These are phyloP conservation scores for Diadophis punctatus DNA, from an alignment of 2,113 vertebrate genomes.

Conservation along the genomic window DNA sequence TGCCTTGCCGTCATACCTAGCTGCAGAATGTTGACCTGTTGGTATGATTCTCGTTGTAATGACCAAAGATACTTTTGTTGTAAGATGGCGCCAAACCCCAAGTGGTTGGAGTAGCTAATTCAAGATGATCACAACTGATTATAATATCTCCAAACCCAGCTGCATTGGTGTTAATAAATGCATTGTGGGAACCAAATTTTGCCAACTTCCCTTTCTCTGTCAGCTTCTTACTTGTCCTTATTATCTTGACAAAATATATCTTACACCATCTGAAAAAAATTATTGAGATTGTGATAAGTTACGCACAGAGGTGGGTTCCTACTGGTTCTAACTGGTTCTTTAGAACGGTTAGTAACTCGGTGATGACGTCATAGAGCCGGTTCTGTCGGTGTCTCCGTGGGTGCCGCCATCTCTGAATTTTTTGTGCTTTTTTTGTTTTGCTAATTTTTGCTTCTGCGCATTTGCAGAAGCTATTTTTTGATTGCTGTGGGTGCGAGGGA, in stretches of 20 bases:
- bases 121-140: neutral
- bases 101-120: neutral
- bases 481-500: no score
- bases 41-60: accelerated
- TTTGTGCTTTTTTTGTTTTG: no score
- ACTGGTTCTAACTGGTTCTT: no score
- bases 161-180: neutral
- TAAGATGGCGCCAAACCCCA: accelerated
- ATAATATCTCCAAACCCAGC: neutral
- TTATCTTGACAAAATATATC: neutral
- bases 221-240: neutral
- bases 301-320: no score
- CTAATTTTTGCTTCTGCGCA: no score
- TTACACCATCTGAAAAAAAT: neutral
- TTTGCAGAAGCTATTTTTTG: no score
- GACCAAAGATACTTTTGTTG: neutral
- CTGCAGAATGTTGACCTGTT: accelerated
- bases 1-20: accelerated
- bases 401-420: no score
- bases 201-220: neutral
- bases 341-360: no score
- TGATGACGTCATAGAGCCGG: no score
- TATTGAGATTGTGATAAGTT: neutral
- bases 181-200: neutral
- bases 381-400: no score